Conservation (phyloP, 92 coral and sea anemone genomes). For the Micromussa lordhowensis region DNA sequence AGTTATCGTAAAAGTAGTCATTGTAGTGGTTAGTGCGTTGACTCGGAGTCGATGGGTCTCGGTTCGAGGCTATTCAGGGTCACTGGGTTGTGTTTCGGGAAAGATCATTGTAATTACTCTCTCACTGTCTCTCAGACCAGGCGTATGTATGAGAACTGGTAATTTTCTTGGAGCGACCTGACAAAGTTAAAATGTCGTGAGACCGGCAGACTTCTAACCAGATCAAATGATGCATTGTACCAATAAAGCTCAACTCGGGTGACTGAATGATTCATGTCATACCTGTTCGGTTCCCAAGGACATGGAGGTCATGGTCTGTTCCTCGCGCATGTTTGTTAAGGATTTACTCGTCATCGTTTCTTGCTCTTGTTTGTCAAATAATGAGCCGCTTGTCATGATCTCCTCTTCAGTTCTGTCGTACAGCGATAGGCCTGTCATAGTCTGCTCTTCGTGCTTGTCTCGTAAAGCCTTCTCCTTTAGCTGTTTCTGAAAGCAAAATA, state of each 20-base stretch:
- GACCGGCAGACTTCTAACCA: too few species aligned
- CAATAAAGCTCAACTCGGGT: too few species aligned
- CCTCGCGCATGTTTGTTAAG: slow-evolving; percentile 51
- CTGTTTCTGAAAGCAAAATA: slow-evolving; percentile 20
- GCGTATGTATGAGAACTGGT: not conserved
- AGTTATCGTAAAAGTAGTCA: too few species aligned
- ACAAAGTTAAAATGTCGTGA: too few species aligned
- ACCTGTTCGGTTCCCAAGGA: slow-evolving; percentile 68
- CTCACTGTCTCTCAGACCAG: not conserved
- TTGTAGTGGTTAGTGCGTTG: not conserved
- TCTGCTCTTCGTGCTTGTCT: slow-evolving; percentile 66
- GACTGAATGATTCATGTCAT: too few species aligned
- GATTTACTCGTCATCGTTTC: slow-evolving; percentile 77
- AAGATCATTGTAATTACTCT: not conserved
- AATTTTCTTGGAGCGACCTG: not conserved
- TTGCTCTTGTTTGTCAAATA: slow-evolving; percentile 57
- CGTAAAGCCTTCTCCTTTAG: slow-evolving; percentile 46
- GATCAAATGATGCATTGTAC: not conserved
- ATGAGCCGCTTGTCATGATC: slow-evolving; percentile 45
- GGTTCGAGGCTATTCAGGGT: not conserved
- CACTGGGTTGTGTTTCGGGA: not conserved
- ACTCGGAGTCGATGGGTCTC: not conserved
- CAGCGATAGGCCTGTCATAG: slow-evolving; percentile 79
- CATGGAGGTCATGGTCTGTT: slow-evolving; percentile 75
- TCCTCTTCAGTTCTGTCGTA: slow-evolving; percentile 68